Evolutionary conservation across 1,140 invertebrate genomes (phyloP), one percentile per base, ranked within the genome.

Genomic region (Sinonovacula constricta): DNA sequence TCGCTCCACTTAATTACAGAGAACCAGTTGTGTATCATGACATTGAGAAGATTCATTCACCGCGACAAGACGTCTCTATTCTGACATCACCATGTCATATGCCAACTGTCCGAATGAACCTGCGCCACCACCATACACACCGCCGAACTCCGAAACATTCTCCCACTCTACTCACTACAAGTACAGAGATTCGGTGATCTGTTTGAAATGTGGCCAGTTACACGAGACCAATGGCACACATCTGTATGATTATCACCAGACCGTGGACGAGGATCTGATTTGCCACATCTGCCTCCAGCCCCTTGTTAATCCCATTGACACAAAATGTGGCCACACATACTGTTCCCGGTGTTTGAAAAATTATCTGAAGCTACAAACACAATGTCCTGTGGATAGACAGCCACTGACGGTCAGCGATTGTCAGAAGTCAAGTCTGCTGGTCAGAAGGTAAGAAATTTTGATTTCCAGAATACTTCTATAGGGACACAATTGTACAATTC

Each of bases 261-360:
- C 92, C n/a, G 91, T 92, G 15, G 92, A 93, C 77, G 92, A 92
- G 77, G 92, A 93, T 72, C 83, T 93, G 26, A 92, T 90, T 76
- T 93, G 92, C 80, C 91, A 92, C 74, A 92, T 93, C 36, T 93
- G 92, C 74, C 88, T 92, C 5, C 92, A 90, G 79, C 90, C 90
- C 2, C 75, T 91, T 26, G 89, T 91, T 24, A 90, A 89, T 76
- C 90, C 90, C 3, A 69, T 91, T 30, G 92, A 93, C 85, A 92
- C 92, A 10, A 90, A 90, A 68, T 93, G 92, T 81, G 92, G 92
- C 68, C 92, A 93, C 79, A 93, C 92, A 28, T 92, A 92, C 85
- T 93, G 92, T 82, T 86, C 90, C 12, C 80, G 87, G 34, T 92
- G 91, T 75, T 79, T 92, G 18, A 86, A 87, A 62, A 91, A 88